Evolutionary conservation across 2,888 invertebrate species (phyloP).

Genomic region (Nebria brevicollis): DNA sequence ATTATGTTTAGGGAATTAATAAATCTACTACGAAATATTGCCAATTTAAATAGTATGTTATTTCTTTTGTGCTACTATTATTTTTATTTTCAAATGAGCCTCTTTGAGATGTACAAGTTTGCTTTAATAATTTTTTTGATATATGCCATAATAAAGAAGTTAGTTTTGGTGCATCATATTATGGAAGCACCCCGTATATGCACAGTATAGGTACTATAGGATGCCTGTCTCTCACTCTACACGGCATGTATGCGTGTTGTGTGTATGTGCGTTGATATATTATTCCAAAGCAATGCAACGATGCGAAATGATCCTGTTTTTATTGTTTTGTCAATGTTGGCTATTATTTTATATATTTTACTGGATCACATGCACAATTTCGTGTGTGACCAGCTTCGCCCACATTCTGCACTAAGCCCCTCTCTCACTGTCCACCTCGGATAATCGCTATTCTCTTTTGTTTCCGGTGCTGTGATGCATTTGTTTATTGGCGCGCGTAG

Average conservation of each 20-base stretch:
- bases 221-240: no score
- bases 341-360: conserved; percentile 63
- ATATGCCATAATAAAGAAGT: background rate
- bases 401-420: conserved; percentile 26
- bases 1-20: no score
- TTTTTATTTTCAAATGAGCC: no score
- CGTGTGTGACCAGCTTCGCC: conserved; percentile 50
- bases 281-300: conserved; percentile 49
- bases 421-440: background rate
- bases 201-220: background rate
- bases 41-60: no score
- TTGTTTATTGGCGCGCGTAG: conserved; percentile 19
- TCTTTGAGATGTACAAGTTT: no score
- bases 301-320: conserved; percentile 62
- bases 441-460: conserved; percentile 18
- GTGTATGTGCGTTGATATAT: conserved; percentile 40
- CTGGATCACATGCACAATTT: conserved; percentile 58
- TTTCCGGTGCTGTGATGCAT: background rate
- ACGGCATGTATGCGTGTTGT: background rate
- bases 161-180: background rate
- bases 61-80: no score
- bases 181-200: background rate
- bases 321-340: conserved; percentile 57
- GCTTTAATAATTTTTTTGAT: background rate
- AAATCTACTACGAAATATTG: no score